phyloP scores from a whole-genome alignment of 2,113 vertebrate genomes.

The Takifugu flavidus region DNA sequence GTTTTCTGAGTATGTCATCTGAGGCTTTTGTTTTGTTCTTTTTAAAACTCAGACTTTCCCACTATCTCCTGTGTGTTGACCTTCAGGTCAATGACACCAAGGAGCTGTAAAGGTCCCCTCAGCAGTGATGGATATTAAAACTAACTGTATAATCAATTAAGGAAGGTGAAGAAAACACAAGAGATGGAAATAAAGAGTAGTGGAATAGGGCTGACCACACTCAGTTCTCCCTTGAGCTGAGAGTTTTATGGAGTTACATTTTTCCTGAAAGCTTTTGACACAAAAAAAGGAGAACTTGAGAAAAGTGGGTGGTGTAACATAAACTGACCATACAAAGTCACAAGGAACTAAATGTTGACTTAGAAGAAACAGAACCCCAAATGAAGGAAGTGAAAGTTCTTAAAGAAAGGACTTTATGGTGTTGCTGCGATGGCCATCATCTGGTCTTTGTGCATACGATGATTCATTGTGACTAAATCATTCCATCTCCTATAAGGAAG shows the following conservation, averaged over 20 bases:
- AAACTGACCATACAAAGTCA: not conserved
- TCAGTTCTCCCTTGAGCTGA: too few species aligned
- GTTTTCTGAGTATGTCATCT: too few species aligned
- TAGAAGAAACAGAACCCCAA: not conserved
- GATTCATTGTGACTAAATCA: slow-evolving; percentile 4
- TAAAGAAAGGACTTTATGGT: slow-evolving; percentile 4
- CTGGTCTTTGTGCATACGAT: not conserved
- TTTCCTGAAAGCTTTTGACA: too few species aligned
- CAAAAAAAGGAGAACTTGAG: not conserved
- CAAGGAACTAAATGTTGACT: not conserved
- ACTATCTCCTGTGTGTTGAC: too few species aligned
- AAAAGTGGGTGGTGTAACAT: not conserved
- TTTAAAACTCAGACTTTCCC: too few species aligned
- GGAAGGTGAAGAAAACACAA: not conserved
- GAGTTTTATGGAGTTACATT: too few species aligned
- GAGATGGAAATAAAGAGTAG: not conserved
- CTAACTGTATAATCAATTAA: not conserved
- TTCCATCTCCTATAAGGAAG: not conserved
- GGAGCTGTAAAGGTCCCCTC: too few species aligned
- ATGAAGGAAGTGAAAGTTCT: slow-evolving; percentile 21
- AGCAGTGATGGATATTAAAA: too few species aligned
- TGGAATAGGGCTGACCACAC: too few species aligned
- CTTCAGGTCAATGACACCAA: too few species aligned
- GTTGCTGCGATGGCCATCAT: not conserved
- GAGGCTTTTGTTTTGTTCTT: too few species aligned